Percentiles rank a stretch among this genome's conserved stretches.
These are phyloP conservation scores for Mormyrops boulengeri DNA, from an alignment of 2,797 vertebrate species.

Conservation along the genomic window DNA sequence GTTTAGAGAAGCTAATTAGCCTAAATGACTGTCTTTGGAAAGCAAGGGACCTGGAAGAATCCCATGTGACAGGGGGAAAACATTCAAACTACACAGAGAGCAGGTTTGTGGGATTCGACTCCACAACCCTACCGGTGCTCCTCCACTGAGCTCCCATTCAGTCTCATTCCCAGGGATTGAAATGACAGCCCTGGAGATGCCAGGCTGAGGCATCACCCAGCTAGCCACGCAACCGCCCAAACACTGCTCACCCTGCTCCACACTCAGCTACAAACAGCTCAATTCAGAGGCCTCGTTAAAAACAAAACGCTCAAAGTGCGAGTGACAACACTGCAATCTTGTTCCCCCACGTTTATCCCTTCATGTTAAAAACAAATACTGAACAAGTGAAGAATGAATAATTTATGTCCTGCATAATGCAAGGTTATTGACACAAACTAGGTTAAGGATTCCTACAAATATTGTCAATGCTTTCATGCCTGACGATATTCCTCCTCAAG, in stretches of 20 bases:
- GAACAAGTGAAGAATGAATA: constrained; percentile 4
- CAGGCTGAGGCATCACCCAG: neutral
- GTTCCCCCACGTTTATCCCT: neutral
- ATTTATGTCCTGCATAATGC: constrained; percentile 2
- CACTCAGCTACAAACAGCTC: neutral
- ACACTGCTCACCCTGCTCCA: neutral
- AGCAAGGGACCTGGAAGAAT: neutral
- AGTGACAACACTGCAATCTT: neutral
- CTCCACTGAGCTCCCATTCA: neutral
- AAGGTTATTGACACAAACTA: constrained; percentile 17
- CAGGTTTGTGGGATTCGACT: neutral
- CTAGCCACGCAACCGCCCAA: neutral
- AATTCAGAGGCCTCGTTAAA: neutral
- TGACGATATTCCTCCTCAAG: constrained; percentile 6
- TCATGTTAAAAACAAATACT: neutral
- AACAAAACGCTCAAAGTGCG: neutral
- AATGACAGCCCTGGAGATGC: neutral
- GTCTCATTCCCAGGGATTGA: neutral
- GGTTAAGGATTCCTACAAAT: constrained; percentile 13
- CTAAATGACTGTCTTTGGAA: neutral
- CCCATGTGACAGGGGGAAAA: neutral
- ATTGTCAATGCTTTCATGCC: constrained; percentile 8
- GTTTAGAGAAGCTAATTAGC: neutral
- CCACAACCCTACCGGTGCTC: neutral
- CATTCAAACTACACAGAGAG: neutral